phyloP scores from a whole-genome alignment of 2,888 invertebrate genomes.

The Bellardia bayeri region DNA sequence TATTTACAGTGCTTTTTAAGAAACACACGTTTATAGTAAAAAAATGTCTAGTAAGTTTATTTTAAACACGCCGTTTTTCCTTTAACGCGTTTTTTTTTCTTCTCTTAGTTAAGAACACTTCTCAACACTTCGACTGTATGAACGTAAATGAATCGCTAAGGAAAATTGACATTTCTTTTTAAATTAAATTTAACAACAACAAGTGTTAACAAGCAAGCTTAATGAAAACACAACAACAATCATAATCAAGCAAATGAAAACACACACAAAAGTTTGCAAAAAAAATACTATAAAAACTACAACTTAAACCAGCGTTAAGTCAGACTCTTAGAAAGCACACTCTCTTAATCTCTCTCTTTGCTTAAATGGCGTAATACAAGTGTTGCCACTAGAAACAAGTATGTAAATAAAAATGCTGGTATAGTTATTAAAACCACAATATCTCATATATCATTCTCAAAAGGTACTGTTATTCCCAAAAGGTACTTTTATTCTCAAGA shows the following conservation, averaged over 20 bases:
- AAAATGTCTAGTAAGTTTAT: slow-evolving; percentile 12
- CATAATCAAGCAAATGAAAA: slow-evolving; percentile 28
- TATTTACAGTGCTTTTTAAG: slow-evolving; percentile 15
- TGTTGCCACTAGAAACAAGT: neutral
- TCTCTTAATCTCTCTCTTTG: slow-evolving; percentile 3
- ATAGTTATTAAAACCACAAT: no score
- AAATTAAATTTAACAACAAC: slow-evolving; percentile 57
- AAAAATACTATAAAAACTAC: slow-evolving; percentile 40
- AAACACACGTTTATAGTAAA: slow-evolving; percentile 2
- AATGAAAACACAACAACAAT: slow-evolving; percentile 26
- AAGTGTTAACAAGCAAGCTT: slow-evolving; percentile 13
- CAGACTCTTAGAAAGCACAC: slow-evolving; percentile 24
- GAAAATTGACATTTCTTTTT: slow-evolving; percentile 70
- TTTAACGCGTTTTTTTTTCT: slow-evolving; percentile 51
- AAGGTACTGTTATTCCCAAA: no score
- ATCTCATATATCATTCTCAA: no score
- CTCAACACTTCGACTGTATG: slow-evolving; percentile 81
- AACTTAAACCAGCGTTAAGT: slow-evolving; percentile 1
- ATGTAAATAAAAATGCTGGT: neutral
- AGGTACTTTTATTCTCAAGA: no score
- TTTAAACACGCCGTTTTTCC: slow-evolving; percentile 46
- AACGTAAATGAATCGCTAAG: slow-evolving; percentile 78
- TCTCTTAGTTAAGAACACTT: slow-evolving; percentile 74
- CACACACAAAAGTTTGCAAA: slow-evolving; percentile 41
- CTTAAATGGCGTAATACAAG: neutral